Conservation (phyloP, 2,888 invertebrate genomes). For the Apamea epomidion region DNA sequence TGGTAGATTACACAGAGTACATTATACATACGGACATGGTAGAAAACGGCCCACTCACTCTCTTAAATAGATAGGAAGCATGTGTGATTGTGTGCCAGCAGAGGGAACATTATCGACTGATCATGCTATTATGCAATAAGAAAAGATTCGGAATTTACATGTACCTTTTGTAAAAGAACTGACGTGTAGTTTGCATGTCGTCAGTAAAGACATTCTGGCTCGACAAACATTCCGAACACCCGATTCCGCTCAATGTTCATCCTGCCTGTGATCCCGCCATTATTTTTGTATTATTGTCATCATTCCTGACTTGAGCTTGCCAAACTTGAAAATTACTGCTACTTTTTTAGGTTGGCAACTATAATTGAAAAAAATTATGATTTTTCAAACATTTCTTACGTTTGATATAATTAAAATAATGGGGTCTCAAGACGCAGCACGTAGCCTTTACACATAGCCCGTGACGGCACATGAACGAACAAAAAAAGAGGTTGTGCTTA, state of each 20-base stretch:
- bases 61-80: background rate
- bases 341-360: slow-evolving; percentile 6
- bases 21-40: no score
- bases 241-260: background rate
- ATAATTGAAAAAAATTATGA: background rate
- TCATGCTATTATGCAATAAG: background rate
- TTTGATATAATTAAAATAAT: background rate
- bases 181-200: background rate
- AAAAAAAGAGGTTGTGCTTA: background rate
- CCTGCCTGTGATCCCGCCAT: background rate
- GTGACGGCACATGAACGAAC: background rate
- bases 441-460: background rate
- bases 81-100: background rate
- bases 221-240: background rate
- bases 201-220: background rate
- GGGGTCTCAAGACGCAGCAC: background rate
- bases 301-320: background rate
- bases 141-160: background rate
- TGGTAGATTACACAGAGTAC: background rate
- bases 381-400: background rate
- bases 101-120: background rate
- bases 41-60: background rate
- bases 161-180: background rate
- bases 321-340: background rate
- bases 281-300: background rate